Conservation (phyloP, 2,113 vertebrate species). For the Ardeotis arabs region DNA sequence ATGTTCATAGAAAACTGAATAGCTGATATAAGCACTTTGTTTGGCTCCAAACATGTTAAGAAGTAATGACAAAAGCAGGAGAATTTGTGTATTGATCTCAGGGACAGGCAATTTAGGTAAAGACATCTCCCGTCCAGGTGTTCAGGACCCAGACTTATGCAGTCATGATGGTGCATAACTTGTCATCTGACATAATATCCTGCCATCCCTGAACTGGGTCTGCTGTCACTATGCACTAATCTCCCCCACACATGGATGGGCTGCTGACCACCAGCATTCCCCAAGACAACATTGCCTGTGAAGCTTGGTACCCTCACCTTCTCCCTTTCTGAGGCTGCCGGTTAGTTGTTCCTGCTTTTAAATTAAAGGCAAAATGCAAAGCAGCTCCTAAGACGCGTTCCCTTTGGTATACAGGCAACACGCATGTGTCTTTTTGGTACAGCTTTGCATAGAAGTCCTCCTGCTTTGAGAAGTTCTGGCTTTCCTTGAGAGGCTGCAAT, state of each 20-base stretch:
- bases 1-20: background rate
- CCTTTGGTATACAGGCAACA: background rate
- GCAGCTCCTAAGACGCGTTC: background rate
- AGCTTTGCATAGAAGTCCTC: background rate
- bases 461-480: background rate
- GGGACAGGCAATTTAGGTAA: background rate
- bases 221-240: background rate
- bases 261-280: background rate
- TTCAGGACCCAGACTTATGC: background rate
- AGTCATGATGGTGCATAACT: background rate
- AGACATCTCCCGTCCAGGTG: background rate
- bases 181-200: background rate
- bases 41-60: background rate
- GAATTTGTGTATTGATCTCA: background rate
- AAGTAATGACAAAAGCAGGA: background rate
- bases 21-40: background rate
- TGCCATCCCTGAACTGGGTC: background rate
- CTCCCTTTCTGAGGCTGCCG: background rate
- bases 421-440: background rate
- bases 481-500: background rate
- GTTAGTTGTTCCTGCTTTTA: background rate
- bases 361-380: background rate
- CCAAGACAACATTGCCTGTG: background rate
- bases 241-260: accelerated
- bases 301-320: background rate